A percentile compares a stretch with the other conserved stretches of the same genome.
These are phyloP conservation scores for Brachypodius melanocephalos DNA, from an alignment of 2,113 vertebrate species.

Conservation along the genomic window DNA sequence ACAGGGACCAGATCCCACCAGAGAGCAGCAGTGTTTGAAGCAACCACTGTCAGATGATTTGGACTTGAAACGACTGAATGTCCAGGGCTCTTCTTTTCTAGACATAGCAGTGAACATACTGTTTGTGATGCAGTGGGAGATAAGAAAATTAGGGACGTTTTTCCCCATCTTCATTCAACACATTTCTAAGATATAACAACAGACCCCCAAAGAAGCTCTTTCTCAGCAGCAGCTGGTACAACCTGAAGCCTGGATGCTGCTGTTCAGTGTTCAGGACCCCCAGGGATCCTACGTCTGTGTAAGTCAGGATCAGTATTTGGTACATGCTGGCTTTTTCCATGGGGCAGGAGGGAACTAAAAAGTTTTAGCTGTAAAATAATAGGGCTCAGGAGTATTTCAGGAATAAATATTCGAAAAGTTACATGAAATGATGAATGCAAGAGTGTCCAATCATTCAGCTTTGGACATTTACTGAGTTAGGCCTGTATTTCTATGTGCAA, in stretches of 20 bases:
- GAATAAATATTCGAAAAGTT: background rate
- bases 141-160: background rate
- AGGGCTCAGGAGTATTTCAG: background rate
- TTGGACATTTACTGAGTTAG: background rate
- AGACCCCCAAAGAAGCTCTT: background rate
- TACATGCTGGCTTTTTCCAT: background rate
- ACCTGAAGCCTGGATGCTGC: background rate
- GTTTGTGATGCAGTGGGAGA: background rate
- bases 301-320: background rate
- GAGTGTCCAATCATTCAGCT: background rate
- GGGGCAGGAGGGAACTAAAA: background rate
- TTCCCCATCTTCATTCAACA: background rate
- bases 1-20: background rate
- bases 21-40: background rate
- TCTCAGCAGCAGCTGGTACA: background rate
- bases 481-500: background rate
- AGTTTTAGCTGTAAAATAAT: background rate
- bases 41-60: background rate
- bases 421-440: background rate
- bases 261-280: background rate
- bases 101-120: fast-evolving
- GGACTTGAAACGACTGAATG: background rate
- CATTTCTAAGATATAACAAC: background rate
- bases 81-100: background rate
- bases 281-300: background rate